Conservation (phyloP, 2,888 invertebrate species). For the Bellardia pandia region DNA sequence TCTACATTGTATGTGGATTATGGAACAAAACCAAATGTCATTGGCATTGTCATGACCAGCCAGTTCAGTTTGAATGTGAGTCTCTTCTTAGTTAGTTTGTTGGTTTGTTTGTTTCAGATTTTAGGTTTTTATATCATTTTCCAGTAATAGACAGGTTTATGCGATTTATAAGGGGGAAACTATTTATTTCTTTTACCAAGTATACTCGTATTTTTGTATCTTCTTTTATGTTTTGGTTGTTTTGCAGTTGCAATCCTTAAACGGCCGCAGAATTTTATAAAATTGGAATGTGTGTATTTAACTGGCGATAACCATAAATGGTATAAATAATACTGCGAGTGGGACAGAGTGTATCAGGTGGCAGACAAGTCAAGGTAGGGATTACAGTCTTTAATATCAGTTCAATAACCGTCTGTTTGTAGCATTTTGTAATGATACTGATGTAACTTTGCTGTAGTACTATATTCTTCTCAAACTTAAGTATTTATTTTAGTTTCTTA, state of each 20-base stretch:
- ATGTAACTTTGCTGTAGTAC: not conserved
- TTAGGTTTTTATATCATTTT: slow-evolving; percentile 27
- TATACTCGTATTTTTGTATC: not conserved
- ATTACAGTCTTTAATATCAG: slow-evolving; percentile 55
- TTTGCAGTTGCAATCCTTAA: slow-evolving; percentile 66
- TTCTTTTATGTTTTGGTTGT: slow-evolving; percentile 17
- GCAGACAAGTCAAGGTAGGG: slow-evolving; percentile 50
- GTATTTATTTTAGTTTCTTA: no score
- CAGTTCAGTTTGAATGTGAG: slow-evolving; percentile 39
- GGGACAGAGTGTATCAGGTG: slow-evolving; percentile 63
- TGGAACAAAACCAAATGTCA: slow-evolving; percentile 70
- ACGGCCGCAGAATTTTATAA: slow-evolving; percentile 66
- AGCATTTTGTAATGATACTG: not conserved
- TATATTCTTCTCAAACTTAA: not conserved
- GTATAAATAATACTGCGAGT: slow-evolving; percentile 63
- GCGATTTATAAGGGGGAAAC: slow-evolving; percentile 45
- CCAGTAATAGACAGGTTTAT: slow-evolving; percentile 57
- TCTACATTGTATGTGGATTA: slow-evolving; percentile 60
- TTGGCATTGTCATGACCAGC: slow-evolving; percentile 63
- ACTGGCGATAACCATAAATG: slow-evolving; percentile 57
- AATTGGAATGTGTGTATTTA: slow-evolving; percentile 31
- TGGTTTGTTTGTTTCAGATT: not conserved
- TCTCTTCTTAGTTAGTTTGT: slow-evolving; percentile 23
- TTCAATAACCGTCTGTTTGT: slow-evolving; percentile 63
- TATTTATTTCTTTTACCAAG: slow-evolving; percentile 37